Evolutionary conservation across 53 echinoderm and acorn worm genomes (phyloP).

Genomic region (Patiria pectinifera): DNA sequence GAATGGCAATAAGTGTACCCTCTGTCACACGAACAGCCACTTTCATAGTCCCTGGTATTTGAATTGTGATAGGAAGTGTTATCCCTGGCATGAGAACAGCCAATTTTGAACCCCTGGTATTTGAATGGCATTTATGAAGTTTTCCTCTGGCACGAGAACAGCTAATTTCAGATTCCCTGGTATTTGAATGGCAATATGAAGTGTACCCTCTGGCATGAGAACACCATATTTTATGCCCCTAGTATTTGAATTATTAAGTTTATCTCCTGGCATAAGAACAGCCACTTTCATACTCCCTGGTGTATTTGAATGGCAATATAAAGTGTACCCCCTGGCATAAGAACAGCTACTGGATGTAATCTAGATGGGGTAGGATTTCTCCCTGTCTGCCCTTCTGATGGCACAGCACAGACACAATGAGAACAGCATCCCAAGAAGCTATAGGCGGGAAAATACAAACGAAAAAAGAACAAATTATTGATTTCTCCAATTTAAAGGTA

Average conservation of each 20-base stretch:
- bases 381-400: conserved; percentile 81
- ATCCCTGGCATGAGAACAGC: no score
- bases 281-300: neutral
- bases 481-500: neutral
- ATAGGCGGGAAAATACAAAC: conserved; percentile 9
- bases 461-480: neutral
- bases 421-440: conserved; percentile 97
- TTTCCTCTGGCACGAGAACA: no score
- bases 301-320: conserved; percentile 9
- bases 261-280: neutral
- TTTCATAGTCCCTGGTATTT: no score
- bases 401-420: conserved; percentile 93
- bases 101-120: no score
- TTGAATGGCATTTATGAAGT: no score
- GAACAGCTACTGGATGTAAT: neutral
- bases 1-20: neutral
- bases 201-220: no score
- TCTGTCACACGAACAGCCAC: no score
- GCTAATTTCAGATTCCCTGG: no score
- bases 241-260: neutral
- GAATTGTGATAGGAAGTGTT: no score
- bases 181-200: neutral
- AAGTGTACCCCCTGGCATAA: neutral
- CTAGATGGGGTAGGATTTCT: conserved; percentile 77
- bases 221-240: no score